Percentiles rank a stretch among this genome's conserved stretches.
These are phyloP conservation scores for Urophycis tenuis DNA, from an alignment of 2,797 vertebrate species.

Conservation along the genomic window DNA sequence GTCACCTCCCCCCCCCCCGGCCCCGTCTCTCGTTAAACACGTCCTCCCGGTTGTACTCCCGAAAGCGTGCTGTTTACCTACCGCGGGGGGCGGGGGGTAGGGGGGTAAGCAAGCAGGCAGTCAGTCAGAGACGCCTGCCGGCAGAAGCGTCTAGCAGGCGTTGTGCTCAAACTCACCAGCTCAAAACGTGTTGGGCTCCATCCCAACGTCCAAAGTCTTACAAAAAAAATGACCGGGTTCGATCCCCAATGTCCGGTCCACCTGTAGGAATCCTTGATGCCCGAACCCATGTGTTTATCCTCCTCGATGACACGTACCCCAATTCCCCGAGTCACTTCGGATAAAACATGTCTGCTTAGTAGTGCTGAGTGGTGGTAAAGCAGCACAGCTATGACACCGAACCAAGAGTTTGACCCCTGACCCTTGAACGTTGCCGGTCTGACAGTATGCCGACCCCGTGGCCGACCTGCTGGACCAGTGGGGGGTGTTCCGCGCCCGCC, in stretches of 20 bases:
- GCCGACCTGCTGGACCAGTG: conserved; percentile 94
- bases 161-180: background rate
- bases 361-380: background rate
- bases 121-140: background rate
- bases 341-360: background rate
- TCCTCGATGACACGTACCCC: background rate
- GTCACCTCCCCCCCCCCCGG: background rate
- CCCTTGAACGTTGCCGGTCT: background rate
- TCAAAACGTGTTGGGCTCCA: background rate
- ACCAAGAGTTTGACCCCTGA: too few relatives aligned
- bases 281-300: background rate
- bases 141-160: background rate
- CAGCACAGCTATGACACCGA: background rate
- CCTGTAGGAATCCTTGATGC: background rate
- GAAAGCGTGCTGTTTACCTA: background rate
- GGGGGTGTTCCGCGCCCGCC: conserved; percentile 89
- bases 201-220: too few relatives aligned
- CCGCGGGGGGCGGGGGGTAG: too few relatives aligned
- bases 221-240: too few relatives aligned
- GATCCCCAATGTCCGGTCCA: background rate
- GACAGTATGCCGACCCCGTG: conserved; percentile 92
- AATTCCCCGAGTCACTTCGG: background rate
- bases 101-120: too few relatives aligned
- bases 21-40: background rate
- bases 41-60: background rate